Base-by-base conservation (phyloP, 2,888 invertebrate genomes). In the Leucophenga maculata region DNA sequence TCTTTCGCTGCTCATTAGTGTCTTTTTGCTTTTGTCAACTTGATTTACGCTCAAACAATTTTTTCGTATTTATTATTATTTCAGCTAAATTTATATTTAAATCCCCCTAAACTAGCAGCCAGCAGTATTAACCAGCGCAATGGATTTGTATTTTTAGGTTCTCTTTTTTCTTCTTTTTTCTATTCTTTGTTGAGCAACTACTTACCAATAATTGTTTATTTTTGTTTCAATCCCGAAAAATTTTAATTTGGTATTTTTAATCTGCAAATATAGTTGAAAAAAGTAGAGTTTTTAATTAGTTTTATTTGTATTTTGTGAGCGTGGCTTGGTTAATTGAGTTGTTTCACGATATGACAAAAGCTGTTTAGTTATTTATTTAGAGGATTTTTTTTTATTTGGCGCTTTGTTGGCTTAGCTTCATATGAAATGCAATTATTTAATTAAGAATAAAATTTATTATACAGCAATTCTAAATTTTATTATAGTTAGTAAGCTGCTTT, bases 11-110 rank as follows among this genome's bases (percentile, higher is more conserved):
- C 65, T 68, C 44, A 67, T 46, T 72, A 69, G 64, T 78, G 78
- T 78, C 68, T 77, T 78, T 75, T 74, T 73, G 77, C 75, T 78
- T 77, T 78, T 76, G 70, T 69, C 62, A 82, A 82, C 76, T 77
- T 79, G 82, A 80, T 80, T 80, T 82, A 80, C 77, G 77, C 77
- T 70, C 78, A 80, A 78, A 74, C 78, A 77, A 73, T 78, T 65
- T 74, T 73, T 39, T 32, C 13, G 68, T 50, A 60, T 65, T 6
- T n/a, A 52, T 65, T 60, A 69, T 11, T 59, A 31, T 68, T 71
- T 74, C 59, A 67, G 44, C 55, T 70, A 31, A 8, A 60, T 74
- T 74, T 78, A 50, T 67, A 54, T 54, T 54, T 22, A 54, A 54
- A 54, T 54, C 16, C 39, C 39, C 11, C 39, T 39, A 6, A 39